These are phyloP conservation scores for Anastatus disparis DNA, from an alignment of 1,140 invertebrate genomes.

Conservation along the genomic window DNA sequence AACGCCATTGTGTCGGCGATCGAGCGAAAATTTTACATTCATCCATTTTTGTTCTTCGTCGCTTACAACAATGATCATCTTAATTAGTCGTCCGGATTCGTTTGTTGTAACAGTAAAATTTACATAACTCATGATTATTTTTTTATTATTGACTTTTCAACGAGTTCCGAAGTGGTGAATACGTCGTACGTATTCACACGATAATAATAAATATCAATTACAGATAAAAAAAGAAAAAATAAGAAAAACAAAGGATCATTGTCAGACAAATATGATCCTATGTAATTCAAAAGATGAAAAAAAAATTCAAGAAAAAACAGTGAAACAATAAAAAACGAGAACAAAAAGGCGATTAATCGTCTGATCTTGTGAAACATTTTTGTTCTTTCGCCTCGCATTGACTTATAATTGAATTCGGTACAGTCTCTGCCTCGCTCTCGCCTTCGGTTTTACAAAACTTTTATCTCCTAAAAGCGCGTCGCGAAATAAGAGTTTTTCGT, in stretches of 20 bases:
- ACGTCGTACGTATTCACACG: slow-evolving; percentile 11
- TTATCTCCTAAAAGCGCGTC: slow-evolving; percentile 11
- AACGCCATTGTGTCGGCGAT: slow-evolving; percentile 19
- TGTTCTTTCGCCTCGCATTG: slow-evolving; percentile 1
- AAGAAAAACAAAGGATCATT: slow-evolving; percentile 14
- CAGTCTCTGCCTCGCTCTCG: slow-evolving; percentile 26
- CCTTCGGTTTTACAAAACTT: slow-evolving; percentile 7
- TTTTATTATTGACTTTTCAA: slow-evolving; percentile 21
- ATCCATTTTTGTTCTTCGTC: slow-evolving; percentile 10
- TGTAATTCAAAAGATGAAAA: neutral
- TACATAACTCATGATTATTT: slow-evolving; percentile 13
- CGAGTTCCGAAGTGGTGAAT: slow-evolving; percentile 6
- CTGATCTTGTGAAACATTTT: slow-evolving; percentile 4
- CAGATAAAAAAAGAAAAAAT: slow-evolving; percentile 11
- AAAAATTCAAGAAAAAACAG: slow-evolving; percentile 13
- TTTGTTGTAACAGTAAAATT: slow-evolving; percentile 25
- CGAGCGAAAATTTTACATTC: slow-evolving; percentile 5
- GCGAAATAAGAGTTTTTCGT: slow-evolving; percentile 23
- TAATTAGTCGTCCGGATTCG: neutral
- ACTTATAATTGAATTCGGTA: slow-evolving; percentile 15
- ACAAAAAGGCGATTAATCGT: slow-evolving; percentile 23
- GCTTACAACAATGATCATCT: slow-evolving; percentile 13
- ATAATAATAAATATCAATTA: slow-evolving; percentile 24
- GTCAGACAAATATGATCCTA: neutral
- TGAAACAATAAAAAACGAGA: slow-evolving; percentile 18